Conservation (phyloP, 2,797 vertebrate genomes). For the Cheirogaleus major region DNA sequence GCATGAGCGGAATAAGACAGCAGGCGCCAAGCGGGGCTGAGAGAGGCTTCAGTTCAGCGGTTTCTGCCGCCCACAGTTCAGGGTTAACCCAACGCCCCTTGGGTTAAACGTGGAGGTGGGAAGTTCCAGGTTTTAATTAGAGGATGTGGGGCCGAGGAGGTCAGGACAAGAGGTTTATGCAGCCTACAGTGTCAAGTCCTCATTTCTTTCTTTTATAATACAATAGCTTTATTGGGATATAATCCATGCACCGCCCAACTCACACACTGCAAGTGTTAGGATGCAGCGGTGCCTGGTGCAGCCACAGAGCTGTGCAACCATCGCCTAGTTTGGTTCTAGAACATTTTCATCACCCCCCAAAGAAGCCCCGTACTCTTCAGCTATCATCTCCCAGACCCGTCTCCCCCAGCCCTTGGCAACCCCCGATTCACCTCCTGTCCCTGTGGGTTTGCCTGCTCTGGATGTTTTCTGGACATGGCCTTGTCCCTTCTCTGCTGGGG, state of each 20-base stretch:
- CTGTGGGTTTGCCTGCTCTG: not conserved
- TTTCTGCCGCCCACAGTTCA: not conserved
- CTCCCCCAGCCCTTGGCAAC: not conserved
- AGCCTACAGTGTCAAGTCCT: not conserved
- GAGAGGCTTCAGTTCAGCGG: accelerated
- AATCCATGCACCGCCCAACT: not conserved
- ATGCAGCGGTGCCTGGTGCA: not conserved
- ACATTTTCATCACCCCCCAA: not conserved
- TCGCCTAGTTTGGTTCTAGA: not conserved
- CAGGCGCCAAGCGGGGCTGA: not conserved
- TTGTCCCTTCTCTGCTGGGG: not conserved
- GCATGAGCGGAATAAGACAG: accelerated
- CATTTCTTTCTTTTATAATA: not conserved
- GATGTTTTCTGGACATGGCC: not conserved
- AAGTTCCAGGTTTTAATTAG: not conserved
- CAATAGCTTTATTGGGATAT: not conserved
- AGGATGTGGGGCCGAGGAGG: too few relatives aligned
- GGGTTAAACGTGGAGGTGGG: not conserved
- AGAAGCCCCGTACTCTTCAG: not conserved
- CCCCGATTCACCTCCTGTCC: not conserved
- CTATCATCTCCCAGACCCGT: not conserved
- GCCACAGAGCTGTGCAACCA: not conserved
- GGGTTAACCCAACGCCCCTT: not conserved
- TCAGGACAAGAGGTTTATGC: not conserved
- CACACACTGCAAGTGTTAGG: accelerated